Base-by-base conservation (phyloP, 2,113 vertebrate species). In the Anhinga rufa region DNA sequence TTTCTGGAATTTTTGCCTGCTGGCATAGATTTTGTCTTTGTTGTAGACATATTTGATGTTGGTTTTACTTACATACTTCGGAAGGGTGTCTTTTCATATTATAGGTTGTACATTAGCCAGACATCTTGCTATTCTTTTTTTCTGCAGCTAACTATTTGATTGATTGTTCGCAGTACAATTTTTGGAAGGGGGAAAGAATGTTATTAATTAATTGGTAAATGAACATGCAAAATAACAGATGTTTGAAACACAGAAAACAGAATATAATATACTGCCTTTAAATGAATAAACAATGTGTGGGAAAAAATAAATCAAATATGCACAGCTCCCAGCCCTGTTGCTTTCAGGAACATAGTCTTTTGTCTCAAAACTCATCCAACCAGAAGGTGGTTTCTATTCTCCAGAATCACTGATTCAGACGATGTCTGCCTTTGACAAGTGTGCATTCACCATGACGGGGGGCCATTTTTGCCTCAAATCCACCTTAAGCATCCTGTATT, bases 381-480 rank as follows among this genome's bases (percentile, higher is more conserved):
- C 91, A 92, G 93, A 90, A 97, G 51, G 70, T 65, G 52, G 90
- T 76, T 93, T 83, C 76, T 82, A 18, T 90, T 96, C 80, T 90
- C 65, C 57, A 79, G 82, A 94, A 46, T 17, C 88, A 96, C n/a
- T 95, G 92, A 78, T 52, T 94, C 90, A 84, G 86, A 96, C 78
- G 90, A 88, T 81, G 36, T 70, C 72, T 91, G 83, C 69, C 86
- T 93, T 82, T 86, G 61, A 72, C 48, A 86, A 55, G 65, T 71
- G 10, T 20, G 48, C 57, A 86, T 71, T 94, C 81, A 88, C 34
- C 21, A 2, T 36, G 75, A 69, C 7, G 0, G 44, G 79, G 65
- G 64, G n/a, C 10, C 34, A 9, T 7, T 83, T 91, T 36, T 76
- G 40, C 58, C 65, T 82, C 89, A 70, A 69, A 87, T 62, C 77